Base-by-base conservation (phyloP, 2,113 vertebrate species). In the Elachura formosa region DNA sequence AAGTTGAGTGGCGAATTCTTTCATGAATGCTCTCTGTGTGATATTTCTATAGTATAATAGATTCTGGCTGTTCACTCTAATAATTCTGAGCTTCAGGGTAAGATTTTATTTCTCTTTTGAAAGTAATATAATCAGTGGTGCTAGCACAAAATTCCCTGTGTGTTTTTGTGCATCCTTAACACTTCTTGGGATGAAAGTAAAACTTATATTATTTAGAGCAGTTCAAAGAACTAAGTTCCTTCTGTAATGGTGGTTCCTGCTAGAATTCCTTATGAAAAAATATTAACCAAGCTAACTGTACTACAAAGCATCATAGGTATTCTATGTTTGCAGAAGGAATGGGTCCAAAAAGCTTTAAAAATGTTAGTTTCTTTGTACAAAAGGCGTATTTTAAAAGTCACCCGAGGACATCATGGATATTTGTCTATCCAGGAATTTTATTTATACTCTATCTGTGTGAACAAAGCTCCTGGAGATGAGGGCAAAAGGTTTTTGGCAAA, bases 71-170 rank as follows among this genome's bases (percentile, higher is more conserved):
- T 86, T 97, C 95, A 89, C 77, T 96, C 83, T 96, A 96, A 97
- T 97, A 97, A 97, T 97, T 96, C 91, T 72, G 92, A 96, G 94
- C 94, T 97, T 97, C 88, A 88, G 94, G 94, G 91, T 97, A 95
- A 93, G 93, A 96, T 96, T 97, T 97, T 97, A 97, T 97, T 97
- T 96, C 95, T 97, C 95, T 97, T 97, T 97, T 95, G 93, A 97
- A 97, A 95, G 84, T 97, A 96, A 96, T 97, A 96, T 97, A 96
- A 97, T 96, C 96, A 97, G 89, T 95, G 95, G 95, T 95, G 96
- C 93, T 95, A 93, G 93, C 91, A 92, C 93, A 97, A 97, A 97
- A 95, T 96, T 97, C 95, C 90, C 91, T 84, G 83, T 96, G 96
- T 96, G 94, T 97, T 96, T 97, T 95, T 96, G 94, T 92, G 92